These are phyloP conservation scores for Mus pahari DNA, from an alignment of 2,113 vertebrate genomes.

Conservation along the genomic window DNA sequence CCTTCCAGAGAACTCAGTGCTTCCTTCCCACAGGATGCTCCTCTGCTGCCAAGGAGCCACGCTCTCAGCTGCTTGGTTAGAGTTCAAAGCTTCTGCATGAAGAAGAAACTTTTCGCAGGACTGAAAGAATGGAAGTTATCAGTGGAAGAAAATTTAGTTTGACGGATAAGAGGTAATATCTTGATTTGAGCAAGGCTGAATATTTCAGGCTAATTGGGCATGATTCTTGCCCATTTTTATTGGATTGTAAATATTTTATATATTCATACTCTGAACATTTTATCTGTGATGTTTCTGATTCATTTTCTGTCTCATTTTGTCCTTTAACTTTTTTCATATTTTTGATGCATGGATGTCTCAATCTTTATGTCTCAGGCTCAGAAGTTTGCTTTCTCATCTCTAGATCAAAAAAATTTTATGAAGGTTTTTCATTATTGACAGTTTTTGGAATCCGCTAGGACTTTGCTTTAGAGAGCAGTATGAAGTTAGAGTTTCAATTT, in stretches of 20 bases:
- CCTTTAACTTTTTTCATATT: background rate
- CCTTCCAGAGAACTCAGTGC: background rate
- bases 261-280: constrained; percentile 40
- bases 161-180: background rate
- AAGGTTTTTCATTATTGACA: constrained; percentile 24
- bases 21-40: background rate
- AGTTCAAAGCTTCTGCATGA: background rate
- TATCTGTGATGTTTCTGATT: constrained; percentile 1
- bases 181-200: background rate
- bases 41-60: background rate
- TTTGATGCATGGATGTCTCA: background rate
- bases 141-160: constrained; percentile 27
- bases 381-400: constrained; percentile 49
- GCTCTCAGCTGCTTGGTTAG: background rate
- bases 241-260: background rate
- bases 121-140: background rate
- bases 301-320: background rate
- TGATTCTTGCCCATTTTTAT: background rate
- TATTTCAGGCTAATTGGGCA: background rate
- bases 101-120: background rate
- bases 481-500: background rate
- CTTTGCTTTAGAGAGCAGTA: background rate
- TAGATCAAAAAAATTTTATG: background rate
- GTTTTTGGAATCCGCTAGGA: background rate
- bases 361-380: constrained; percentile 37